A percentile compares a stretch with the other conserved stretches of the same genome.
phyloP scores from a whole-genome alignment of 1,140 invertebrate species.

The Zophobas morio region DNA sequence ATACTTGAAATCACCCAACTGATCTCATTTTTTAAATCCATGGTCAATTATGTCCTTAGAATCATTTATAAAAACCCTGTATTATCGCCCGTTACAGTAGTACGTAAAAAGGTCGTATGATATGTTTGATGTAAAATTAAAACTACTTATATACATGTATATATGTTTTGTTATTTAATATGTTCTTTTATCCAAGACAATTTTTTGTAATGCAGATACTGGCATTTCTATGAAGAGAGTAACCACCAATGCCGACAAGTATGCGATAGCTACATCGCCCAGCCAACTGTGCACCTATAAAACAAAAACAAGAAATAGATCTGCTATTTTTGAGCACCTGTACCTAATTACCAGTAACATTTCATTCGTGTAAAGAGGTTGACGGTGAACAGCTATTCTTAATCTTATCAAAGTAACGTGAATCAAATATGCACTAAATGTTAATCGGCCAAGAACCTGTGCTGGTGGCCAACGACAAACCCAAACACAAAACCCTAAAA shows the following conservation, averaged over 20 bases:
- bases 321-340: neutral
- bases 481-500: conserved; percentile 55
- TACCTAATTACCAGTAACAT: conserved; percentile 50
- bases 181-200: neutral
- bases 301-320: conserved; percentile 8
- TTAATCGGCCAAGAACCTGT: conserved; percentile 53
- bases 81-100: too few relatives aligned
- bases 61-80: too few relatives aligned
- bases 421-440: conserved; percentile 56
- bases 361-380: conserved; percentile 50
- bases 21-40: too few relatives aligned
- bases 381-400: conserved; percentile 37
- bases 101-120: too few relatives aligned
- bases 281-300: conserved; percentile 48
- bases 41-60: too few relatives aligned
- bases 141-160: too few relatives aligned
- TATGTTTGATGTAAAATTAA: too few relatives aligned
- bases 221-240: conserved; percentile 60
- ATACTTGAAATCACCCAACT: too few relatives aligned
- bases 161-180: too few relatives aligned
- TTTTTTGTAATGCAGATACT: conserved; percentile 59
- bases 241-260: conserved; percentile 53
- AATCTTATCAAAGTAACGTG: conserved; percentile 50
- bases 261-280: conserved; percentile 51
- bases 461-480: conserved; percentile 45